Percentiles rank a stretch among this genome's conserved stretches.
Conservation (phyloP, 1,140 invertebrate genomes). For the Drosophila nigromelanica region DNA sequence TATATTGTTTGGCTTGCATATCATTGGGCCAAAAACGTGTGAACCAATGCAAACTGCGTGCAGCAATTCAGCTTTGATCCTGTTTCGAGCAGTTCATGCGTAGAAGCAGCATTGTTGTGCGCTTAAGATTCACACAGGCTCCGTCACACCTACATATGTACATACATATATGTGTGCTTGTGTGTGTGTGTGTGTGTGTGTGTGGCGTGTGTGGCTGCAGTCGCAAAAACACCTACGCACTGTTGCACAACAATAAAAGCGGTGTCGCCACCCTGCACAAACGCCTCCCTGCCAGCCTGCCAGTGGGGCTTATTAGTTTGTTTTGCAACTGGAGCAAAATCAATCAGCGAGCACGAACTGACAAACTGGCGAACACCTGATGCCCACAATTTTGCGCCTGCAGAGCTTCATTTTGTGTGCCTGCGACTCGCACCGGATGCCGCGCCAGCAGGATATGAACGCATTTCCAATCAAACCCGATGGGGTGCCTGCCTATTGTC, state of each 20-base stretch:
- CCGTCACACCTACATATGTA: not conserved
- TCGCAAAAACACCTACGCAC: constrained; percentile 69
- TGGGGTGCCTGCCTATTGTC: constrained; percentile 1
- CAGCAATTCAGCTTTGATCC: constrained; percentile 53
- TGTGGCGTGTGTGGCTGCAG: constrained; percentile 13
- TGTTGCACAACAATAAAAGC: constrained; percentile 63
- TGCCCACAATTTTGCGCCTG: constrained; percentile 28
- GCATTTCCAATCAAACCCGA: constrained; percentile 16
- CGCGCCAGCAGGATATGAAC: constrained; percentile 67
- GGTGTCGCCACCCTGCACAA: constrained; percentile 2
- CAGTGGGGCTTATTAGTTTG: constrained; percentile 72
- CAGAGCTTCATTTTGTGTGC: constrained; percentile 63
- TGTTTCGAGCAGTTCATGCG: constrained; percentile 66
- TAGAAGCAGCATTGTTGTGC: constrained; percentile 66
- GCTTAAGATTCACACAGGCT: constrained; percentile 45
- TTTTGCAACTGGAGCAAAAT: constrained; percentile 65
- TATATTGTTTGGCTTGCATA: not conserved
- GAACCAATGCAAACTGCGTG: constrained; percentile 54
- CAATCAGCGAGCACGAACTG: constrained; percentile 58
- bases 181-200: not conserved
- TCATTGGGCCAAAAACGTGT: constrained; percentile 39
- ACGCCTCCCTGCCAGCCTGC: constrained; percentile 1
- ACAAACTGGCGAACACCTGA: constrained; percentile 49
- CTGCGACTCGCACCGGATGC: constrained; percentile 50
- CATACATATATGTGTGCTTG: not conserved